Evolutionary conservation across 2,113 vertebrate genomes (phyloP).

Genomic region (Sorex fumeus): DNA sequence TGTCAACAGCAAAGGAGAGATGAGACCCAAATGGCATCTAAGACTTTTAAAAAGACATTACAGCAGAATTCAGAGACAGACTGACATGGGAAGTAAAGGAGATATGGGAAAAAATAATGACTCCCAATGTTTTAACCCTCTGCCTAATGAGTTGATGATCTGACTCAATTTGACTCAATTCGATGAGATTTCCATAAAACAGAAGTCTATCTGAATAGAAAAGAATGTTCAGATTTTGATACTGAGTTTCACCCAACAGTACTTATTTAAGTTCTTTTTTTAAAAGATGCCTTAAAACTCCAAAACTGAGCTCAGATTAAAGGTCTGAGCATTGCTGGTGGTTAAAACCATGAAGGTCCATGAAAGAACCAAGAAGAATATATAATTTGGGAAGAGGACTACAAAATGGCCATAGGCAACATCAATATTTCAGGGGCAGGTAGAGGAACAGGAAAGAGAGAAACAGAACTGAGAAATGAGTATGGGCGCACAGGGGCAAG

Average conservation of each 20-base stretch:
- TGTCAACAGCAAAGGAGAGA: not conserved
- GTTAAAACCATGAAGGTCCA: not conserved
- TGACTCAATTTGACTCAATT: not conserved
- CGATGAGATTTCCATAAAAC: not conserved
- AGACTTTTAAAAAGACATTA: not conserved
- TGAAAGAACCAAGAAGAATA: not conserved
- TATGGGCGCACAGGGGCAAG: not conserved
- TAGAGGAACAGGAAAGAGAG: constrained; percentile 15
- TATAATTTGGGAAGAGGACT: not conserved
- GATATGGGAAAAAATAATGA: not conserved
- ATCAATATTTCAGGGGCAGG: constrained; percentile 13
- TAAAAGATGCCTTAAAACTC: constrained; percentile 13
- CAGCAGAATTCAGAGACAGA: not conserved
- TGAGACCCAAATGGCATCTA: not conserved
- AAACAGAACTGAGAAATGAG: not conserved
- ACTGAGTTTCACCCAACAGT: constrained; percentile 18
- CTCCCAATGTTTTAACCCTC: not conserved
- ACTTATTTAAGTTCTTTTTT: not conserved
- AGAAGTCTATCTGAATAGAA: constrained; percentile 31
- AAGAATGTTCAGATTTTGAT: constrained; percentile 7
- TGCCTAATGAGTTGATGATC: not conserved
- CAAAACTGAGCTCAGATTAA: constrained; percentile 18
- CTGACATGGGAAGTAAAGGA: not conserved
- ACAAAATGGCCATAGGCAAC: constrained; percentile 7
- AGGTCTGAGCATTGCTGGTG: not conserved